Evolutionary conservation across 2,888 invertebrate genomes (phyloP).

Genomic region (Leucoptera coffeella): DNA sequence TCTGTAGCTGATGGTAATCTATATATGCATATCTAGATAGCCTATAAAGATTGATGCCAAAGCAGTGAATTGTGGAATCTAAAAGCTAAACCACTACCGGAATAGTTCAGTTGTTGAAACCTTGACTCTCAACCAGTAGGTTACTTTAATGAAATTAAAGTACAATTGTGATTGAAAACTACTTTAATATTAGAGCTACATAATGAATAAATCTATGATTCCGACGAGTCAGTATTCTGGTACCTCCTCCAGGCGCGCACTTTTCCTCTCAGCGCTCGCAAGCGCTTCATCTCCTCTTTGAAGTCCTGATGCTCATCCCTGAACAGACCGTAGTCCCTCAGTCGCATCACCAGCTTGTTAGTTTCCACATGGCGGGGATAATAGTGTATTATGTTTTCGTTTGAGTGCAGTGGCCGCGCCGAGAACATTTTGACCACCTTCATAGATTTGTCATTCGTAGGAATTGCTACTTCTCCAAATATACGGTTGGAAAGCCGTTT

Average conservation of each 20-base stretch:
- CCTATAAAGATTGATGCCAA: too few species aligned
- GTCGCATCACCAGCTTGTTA: conserved; percentile 60
- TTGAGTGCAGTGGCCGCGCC: conserved; percentile 66
- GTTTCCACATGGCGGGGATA: conserved; percentile 83
- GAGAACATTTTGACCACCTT: conserved; percentile 75
- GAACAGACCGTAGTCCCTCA: conserved; percentile 73
- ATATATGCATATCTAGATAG: too few species aligned
- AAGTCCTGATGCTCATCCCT: conserved; percentile 88
- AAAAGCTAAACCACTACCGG: too few species aligned
- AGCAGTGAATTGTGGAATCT: too few species aligned
- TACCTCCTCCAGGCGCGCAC: conserved; percentile 47
- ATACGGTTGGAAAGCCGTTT: conserved; percentile 78
- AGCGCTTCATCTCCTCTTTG: conserved; percentile 76
- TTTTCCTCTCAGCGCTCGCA: conserved; percentile 73
- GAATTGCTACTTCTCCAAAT: conserved; percentile 79
- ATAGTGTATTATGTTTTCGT: conserved; percentile 69
- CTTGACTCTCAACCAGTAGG: too few species aligned
- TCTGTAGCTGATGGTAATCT: too few species aligned
- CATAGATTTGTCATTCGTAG: conserved; percentile 70
- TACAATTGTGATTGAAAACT: too few species aligned
- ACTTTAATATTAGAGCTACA: background rate
- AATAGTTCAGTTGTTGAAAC: too few species aligned
- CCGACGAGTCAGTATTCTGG: conserved; percentile 9
- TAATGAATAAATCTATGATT: background rate
- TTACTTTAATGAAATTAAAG: too few species aligned